These are phyloP conservation scores for Delichon dasypus DNA, from an alignment of 2,797 vertebrate genomes.

Conservation along the genomic window DNA sequence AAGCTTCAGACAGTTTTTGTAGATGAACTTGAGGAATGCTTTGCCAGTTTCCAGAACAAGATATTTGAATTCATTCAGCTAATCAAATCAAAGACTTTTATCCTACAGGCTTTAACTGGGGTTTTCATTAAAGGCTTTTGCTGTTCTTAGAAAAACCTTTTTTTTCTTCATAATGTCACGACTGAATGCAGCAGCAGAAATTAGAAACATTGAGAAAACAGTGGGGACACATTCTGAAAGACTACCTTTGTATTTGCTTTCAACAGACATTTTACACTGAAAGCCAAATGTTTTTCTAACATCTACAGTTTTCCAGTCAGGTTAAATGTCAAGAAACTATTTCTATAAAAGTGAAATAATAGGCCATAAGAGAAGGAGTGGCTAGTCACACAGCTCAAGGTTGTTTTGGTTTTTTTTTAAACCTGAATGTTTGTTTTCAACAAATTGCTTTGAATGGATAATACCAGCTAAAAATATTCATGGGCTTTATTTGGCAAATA, in stretches of 20 bases:
- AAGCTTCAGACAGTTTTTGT: background rate
- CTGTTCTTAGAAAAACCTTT: background rate
- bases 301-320: background rate
- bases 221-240: background rate
- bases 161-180: background rate
- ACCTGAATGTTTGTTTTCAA: background rate
- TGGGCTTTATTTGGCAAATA: background rate
- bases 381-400: background rate
- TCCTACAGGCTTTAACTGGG: background rate
- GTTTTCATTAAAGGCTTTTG: background rate
- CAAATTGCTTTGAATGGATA: background rate
- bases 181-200: background rate
- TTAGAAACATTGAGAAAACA: background rate
- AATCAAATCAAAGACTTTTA: background rate
- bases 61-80: background rate
- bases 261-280: background rate
- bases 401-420: background rate
- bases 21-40: background rate
- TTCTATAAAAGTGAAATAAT: background rate
- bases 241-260: background rate
- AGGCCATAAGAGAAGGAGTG: background rate
- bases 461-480: background rate
- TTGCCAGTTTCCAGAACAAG: background rate
- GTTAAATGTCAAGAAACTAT: background rate
- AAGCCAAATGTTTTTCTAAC: background rate